Percentiles rank a stretch among this genome's conserved stretches.
Evolutionary conservation across 2,888 invertebrate genomes (phyloP).

Genomic region (Netelia virgata): DNA sequence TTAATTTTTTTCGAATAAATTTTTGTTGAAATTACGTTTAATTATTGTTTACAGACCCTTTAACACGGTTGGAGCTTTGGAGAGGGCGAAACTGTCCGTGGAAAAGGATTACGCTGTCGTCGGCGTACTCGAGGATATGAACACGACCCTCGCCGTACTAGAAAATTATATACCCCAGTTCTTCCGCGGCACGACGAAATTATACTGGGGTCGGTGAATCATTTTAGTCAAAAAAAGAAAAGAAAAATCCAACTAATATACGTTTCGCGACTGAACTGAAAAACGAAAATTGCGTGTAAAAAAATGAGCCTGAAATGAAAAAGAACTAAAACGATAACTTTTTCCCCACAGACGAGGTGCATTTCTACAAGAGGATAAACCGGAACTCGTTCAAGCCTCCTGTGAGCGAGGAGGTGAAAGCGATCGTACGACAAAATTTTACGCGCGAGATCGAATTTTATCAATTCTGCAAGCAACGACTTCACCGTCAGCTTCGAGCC

Average conservation of each 20-base stretch:
- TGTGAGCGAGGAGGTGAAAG: constrained; percentile 93
- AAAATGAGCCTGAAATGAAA: too few species aligned
- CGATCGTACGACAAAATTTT: constrained; percentile 94
- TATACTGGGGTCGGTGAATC: constrained; percentile 91
- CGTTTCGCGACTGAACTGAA: not conserved
- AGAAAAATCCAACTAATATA: too few species aligned
- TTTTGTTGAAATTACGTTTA: not conserved
- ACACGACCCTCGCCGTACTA: constrained; percentile 93
- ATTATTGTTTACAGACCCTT: constrained; percentile 88
- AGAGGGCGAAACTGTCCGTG: constrained; percentile 93
- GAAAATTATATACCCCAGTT: constrained; percentile 94
- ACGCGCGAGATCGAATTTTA: constrained; percentile 96
- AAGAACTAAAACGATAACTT: constrained; percentile 51
- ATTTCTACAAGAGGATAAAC: constrained; percentile 92
- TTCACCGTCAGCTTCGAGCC: constrained; percentile 92
- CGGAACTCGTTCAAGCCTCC: constrained; percentile 95
- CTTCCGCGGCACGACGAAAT: constrained; percentile 91
- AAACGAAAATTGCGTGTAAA: not conserved
- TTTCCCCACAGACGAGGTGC: constrained; percentile 88
- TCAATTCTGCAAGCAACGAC: constrained; percentile 94
- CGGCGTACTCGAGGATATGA: constrained; percentile 94
- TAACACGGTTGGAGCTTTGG: constrained; percentile 93
- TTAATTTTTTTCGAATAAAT: constrained; percentile 7
- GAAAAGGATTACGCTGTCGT: constrained; percentile 95
- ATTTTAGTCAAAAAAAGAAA: not conserved